Percentiles rank a stretch among this genome's conserved stretches.
Conservation (phyloP, 2,888 invertebrate genomes). For the Brenthis daphne region DNA sequence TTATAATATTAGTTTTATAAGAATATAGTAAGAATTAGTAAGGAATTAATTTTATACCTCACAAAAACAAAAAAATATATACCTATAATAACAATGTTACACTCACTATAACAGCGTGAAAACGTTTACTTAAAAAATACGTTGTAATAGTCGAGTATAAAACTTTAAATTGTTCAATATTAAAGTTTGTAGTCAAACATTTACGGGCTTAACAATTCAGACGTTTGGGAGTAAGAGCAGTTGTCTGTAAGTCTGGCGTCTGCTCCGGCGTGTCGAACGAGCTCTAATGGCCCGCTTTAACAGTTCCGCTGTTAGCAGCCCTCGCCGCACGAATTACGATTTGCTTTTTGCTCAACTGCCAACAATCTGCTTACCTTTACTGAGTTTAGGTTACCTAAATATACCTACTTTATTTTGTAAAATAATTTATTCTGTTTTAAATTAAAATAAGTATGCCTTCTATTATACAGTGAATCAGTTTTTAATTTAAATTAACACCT, state of each 20-base stretch:
- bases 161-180: constrained; percentile 37
- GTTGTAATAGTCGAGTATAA: constrained; percentile 18
- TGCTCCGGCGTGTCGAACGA: constrained; percentile 57
- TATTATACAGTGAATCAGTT: no score
- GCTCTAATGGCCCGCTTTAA: constrained; percentile 72
- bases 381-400: constrained; percentile 19
- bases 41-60: neutral
- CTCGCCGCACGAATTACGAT: constrained; percentile 66
- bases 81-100: neutral
- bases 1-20: no score
- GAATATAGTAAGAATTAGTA: no score
- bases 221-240: constrained; percentile 37
- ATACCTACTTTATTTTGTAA: neutral
- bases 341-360: constrained; percentile 60
- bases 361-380: constrained; percentile 46
- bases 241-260: constrained; percentile 37
- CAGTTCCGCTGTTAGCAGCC: constrained; percentile 62
- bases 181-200: constrained; percentile 37
- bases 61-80: neutral
- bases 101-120: constrained; percentile 29
- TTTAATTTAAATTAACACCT: no score
- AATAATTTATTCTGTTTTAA: no score
- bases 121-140: constrained; percentile 26
- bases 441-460: no score
- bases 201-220: constrained; percentile 40